phyloP scores from a whole-genome alignment of 53 echinoderm and acorn worm genomes.

The Hippasteria phrygiana region DNA sequence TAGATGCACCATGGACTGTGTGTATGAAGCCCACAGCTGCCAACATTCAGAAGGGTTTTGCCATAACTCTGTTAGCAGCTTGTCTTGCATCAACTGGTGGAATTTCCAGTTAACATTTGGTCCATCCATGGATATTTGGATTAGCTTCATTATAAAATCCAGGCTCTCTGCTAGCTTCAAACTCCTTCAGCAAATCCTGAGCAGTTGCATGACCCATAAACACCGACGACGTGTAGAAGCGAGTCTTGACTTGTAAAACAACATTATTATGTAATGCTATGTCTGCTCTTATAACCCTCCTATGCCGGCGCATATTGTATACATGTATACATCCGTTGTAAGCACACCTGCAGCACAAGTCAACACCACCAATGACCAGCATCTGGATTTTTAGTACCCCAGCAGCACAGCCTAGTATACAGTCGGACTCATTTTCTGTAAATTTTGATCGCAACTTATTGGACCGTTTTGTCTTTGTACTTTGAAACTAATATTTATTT shows the following conservation, averaged over 20 bases:
- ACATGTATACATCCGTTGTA: not conserved
- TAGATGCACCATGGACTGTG: constrained; percentile 59
- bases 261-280: constrained; percentile 3
- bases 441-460: too few relatives aligned
- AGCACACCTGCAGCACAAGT: constrained; percentile 1
- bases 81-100: constrained; percentile 11
- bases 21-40: constrained; percentile 70
- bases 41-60: constrained; percentile 35
- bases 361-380: not conserved
- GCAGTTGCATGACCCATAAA: constrained; percentile 71
- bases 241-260: not conserved
- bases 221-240: constrained; percentile 46
- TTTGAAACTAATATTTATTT: too few relatives aligned
- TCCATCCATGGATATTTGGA: constrained; percentile 71
- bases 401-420: not conserved
- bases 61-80: constrained; percentile 15
- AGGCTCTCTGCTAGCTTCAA: constrained; percentile 32
- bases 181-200: constrained; percentile 34
- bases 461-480: too few relatives aligned
- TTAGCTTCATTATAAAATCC: constrained; percentile 29
- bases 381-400: not conserved
- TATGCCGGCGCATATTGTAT: not conserved
- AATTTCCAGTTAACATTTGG: constrained; percentile 70
- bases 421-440: too few relatives aligned
- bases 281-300: not conserved